Base-by-base conservation (phyloP, 2,888 invertebrate genomes). In the Mamestra brassicae region DNA sequence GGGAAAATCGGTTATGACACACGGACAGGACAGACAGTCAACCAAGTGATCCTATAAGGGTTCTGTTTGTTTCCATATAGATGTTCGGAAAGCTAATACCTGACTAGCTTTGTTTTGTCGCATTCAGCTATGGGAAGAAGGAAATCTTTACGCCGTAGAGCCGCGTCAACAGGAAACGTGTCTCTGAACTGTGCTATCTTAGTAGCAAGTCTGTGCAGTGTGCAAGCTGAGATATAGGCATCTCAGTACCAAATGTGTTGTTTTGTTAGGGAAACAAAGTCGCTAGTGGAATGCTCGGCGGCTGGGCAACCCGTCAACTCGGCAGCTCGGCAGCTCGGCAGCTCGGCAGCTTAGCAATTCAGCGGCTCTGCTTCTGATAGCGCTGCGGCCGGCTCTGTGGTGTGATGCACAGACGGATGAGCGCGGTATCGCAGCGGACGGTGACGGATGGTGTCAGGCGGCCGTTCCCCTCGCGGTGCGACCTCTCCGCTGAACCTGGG, bases 101-200 rank as follows among this genome's bases (percentile, higher is more conserved):
- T 26, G 26, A 26, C 26, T 26, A 26, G 26, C 26, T 26, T 26
- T 26, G 26, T 13, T 47, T 15, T 38, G 4, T 11, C 45, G 50
- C 34, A 50, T 17, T 55, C 54, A n/a, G 45, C 54, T 34, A 52
- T 54, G 17, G 17, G 34, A 17, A 34, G 34, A 63, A 47, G 64
- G 34, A 62, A 62, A 63, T 47, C 42, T 58, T 58, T 50, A 17
- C 61, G 54, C 36, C 26, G 61, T 38, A 13, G 17, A 42, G 45
- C 13, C 36, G 38, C 71, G 45, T 36, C 11, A 74, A 64, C 73
- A 74, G 74, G 74, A 73, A 74, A 64, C 45, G 36, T 58, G 58
- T 47, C 45, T 54, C n/a, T 34, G 52, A 34, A 61, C 47, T 34
- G 57, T 57, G 17, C 26, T 42, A 62, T 45, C 42, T 58, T 52